A percentile compares a stretch with the other conserved stretches of the same genome.
Evolutionary conservation across 2,113 vertebrate species (phyloP).

Genomic region (Limnothrissa miodon): DNA sequence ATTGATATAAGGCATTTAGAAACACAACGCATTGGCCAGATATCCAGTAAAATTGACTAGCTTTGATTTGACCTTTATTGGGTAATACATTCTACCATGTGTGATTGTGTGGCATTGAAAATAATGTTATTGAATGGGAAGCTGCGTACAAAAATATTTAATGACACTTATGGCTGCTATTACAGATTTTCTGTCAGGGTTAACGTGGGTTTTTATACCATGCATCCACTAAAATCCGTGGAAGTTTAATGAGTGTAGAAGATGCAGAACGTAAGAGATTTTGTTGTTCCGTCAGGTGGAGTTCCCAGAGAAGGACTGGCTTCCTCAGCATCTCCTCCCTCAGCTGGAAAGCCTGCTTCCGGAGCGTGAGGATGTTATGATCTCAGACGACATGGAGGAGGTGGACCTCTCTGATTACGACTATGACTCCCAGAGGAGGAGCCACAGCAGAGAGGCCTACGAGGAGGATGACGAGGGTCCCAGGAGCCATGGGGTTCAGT

Average conservation of each 20-base stretch:
- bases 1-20: no score
- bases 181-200: no score
- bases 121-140: no score
- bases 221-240: background rate
- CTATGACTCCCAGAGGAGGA: conserved; percentile 65
- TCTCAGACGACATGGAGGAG: conserved; percentile 92
- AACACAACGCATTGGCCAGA: no score
- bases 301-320: conserved; percentile 89
- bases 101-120: no score
- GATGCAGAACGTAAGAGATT: background rate
- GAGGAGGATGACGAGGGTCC: conserved; percentile 86
- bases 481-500: conserved; percentile 82
- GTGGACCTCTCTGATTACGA: conserved; percentile 84
- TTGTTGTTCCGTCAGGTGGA: conserved; percentile 69
- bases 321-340: conserved; percentile 78
- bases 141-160: no score
- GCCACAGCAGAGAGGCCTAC: conserved; percentile 75
- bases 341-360: conserved; percentile 88
- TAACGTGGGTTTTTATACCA: no score
- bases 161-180: no score
- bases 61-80: no score
- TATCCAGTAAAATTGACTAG: no score
- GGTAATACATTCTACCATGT: no score
- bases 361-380: conserved; percentile 77
- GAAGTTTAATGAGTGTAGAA: background rate